Percentiles rank a stretch among this genome's conserved stretches.
phyloP scores from a whole-genome alignment of 1,140 invertebrate species.

The Calycopis cecrops region DNA sequence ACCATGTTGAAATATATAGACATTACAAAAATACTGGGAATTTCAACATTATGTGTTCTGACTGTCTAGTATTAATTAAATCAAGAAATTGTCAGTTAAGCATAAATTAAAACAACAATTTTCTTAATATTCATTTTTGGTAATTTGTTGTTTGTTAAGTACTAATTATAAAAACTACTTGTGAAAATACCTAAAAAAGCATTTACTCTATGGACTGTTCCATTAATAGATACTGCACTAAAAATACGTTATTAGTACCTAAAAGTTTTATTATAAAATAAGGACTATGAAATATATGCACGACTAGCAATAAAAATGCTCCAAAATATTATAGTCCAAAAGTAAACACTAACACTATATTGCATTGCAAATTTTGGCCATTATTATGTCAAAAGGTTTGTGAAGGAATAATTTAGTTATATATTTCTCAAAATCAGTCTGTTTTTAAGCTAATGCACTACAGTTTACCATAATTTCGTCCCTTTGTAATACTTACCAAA shows the following conservation, averaged over 20 bases:
- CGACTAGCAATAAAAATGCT: constrained; percentile 50
- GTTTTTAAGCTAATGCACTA: constrained; percentile 18
- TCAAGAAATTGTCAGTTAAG: too few species aligned
- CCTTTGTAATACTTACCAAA: constrained; percentile 12
- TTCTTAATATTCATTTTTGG: constrained; percentile 61
- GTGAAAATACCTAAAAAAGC: constrained; percentile 37
- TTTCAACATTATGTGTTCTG: too few species aligned
- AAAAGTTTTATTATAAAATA: constrained; percentile 26
- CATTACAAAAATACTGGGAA: too few species aligned
- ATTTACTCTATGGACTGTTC: constrained; percentile 23
- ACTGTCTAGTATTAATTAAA: too few species aligned
- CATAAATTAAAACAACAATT: constrained; percentile 48
- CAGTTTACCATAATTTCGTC: constrained; percentile 11
- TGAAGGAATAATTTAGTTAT: constrained; percentile 13
- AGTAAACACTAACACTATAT: constrained; percentile 9
- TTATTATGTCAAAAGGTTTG: constrained; percentile 3
- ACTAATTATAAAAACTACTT: constrained; percentile 58
- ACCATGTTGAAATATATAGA: too few species aligned
- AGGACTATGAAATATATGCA: constrained; percentile 36
- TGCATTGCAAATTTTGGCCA: neutral
- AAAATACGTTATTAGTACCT: constrained; percentile 28
- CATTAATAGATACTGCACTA: constrained; percentile 13
- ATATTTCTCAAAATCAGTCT: constrained; percentile 16
- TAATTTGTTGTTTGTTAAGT: constrained; percentile 61
- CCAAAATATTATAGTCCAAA: constrained; percentile 14